Evolutionary conservation across 2,797 vertebrate species (phyloP).

Genomic region (Rhynchotus rufescens): DNA sequence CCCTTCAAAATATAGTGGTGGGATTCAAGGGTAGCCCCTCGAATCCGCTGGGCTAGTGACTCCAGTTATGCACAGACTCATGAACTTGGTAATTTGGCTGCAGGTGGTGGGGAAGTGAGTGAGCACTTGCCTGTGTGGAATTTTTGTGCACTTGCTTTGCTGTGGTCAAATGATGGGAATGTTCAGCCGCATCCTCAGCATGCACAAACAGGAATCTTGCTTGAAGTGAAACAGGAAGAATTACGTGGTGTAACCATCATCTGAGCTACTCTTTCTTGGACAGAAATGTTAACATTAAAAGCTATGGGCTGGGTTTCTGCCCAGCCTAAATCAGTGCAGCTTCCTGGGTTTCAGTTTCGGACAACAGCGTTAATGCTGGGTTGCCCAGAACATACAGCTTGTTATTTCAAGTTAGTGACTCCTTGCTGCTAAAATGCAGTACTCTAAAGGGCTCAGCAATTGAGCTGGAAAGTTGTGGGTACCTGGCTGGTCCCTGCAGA

Average conservation of each 20-base stretch:
- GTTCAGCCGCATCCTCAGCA: not conserved
- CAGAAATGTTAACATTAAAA: not conserved
- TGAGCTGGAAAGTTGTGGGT: not conserved
- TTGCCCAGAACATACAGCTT: not conserved
- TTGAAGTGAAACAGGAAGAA: not conserved
- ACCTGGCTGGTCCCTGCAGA: not conserved
- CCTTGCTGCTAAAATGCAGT: not conserved
- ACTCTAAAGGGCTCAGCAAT: not conserved
- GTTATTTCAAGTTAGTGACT: not conserved
- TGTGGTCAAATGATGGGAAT: not conserved
- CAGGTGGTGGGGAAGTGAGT: not conserved
- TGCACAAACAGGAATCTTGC: not conserved
- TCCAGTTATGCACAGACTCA: not conserved
- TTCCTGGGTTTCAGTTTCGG: not conserved
- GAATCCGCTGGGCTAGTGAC: not conserved
- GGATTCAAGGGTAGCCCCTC: not conserved
- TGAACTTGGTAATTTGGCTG: not conserved
- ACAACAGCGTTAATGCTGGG: not conserved
- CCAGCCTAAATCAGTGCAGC: not conserved
- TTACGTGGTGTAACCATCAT: not conserved
- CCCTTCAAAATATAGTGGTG: not conserved
- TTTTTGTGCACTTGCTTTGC: not conserved
- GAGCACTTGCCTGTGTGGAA: not conserved
- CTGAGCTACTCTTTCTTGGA: not conserved
- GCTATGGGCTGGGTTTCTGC: not conserved